phyloP scores from a whole-genome alignment of 2,797 vertebrate species.

The Eurystomus glaucurus region DNA sequence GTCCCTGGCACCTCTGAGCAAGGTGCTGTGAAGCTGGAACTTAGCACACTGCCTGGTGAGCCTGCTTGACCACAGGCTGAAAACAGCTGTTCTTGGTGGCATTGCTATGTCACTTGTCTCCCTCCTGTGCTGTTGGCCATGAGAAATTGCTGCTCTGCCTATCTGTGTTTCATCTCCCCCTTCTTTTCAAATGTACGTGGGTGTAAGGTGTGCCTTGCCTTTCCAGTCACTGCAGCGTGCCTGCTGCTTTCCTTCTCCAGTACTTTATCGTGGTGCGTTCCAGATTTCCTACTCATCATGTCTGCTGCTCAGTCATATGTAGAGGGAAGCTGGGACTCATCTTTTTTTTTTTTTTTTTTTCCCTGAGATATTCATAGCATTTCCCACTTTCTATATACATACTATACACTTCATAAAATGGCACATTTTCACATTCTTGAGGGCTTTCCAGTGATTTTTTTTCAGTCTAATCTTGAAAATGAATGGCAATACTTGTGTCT shows the following conservation, averaged over 20 bases:
- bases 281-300: neutral
- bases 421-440: slow-evolving; percentile 10
- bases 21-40: neutral
- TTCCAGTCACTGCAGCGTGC: neutral
- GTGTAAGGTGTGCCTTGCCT: neutral
- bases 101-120: neutral
- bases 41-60: neutral
- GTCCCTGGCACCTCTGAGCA: neutral
- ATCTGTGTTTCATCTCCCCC: neutral
- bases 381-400: neutral
- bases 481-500: neutral
- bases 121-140: neutral
- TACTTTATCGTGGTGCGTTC: rapidly evolving
- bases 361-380: neutral
- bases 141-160: neutral
- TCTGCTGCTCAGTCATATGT: neutral
- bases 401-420: neutral
- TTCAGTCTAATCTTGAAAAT: neutral
- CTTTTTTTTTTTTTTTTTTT: neutral
- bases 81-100: neutral
- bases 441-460: neutral
- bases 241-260: neutral
- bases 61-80: neutral
- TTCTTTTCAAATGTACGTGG: neutral
- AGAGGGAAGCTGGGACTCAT: neutral